These are phyloP conservation scores for Smutsia temminckii DNA, from an alignment of 2,797 vertebrate species.

Conservation along the genomic window DNA sequence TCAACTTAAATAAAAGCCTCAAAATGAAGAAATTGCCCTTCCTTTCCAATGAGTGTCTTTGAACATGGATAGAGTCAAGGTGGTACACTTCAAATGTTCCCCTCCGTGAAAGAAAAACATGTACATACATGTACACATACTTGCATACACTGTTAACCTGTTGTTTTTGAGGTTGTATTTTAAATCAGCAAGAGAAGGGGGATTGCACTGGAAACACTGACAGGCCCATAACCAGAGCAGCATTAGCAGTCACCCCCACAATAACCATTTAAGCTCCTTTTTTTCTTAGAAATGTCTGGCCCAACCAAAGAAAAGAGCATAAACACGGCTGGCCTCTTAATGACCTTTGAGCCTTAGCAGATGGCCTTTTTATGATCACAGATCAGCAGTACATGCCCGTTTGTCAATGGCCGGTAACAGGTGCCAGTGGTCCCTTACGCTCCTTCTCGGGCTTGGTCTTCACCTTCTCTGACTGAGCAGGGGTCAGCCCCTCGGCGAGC, in stretches of 20 bases:
- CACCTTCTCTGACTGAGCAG: slow-evolving; percentile 58
- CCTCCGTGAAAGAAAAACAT: not conserved
- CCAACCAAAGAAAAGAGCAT: slow-evolving; percentile 75
- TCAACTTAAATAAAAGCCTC: not conserved
- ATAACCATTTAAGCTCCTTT: slow-evolving; percentile 78
- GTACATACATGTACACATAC: not conserved
- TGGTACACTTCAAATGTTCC: not conserved
- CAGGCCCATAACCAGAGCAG: slow-evolving; percentile 52
- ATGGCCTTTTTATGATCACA: slow-evolving; percentile 87
- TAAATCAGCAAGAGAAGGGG: slow-evolving; percentile 47
- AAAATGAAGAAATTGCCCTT: slow-evolving; percentile 28
- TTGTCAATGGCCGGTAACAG: slow-evolving; percentile 84
- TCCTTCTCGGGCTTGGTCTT: slow-evolving; percentile 41
- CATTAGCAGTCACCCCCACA: slow-evolving; percentile 71
- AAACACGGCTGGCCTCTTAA: slow-evolving; percentile 86
- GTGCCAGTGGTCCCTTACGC: slow-evolving; percentile 81
- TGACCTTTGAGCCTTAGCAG: slow-evolving; percentile 89
- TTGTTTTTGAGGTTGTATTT: slow-evolving; percentile 57
- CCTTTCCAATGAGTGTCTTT: not conserved
- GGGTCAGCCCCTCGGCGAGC: not conserved
- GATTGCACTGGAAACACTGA: slow-evolving; percentile 75
- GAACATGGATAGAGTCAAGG: not conserved
- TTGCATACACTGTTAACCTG: not conserved
- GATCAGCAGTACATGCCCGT: slow-evolving; percentile 84
- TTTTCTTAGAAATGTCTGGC: slow-evolving; percentile 78